Base-by-base conservation (phyloP, 2,113 vertebrate species). In the Grallaria varia region DNA sequence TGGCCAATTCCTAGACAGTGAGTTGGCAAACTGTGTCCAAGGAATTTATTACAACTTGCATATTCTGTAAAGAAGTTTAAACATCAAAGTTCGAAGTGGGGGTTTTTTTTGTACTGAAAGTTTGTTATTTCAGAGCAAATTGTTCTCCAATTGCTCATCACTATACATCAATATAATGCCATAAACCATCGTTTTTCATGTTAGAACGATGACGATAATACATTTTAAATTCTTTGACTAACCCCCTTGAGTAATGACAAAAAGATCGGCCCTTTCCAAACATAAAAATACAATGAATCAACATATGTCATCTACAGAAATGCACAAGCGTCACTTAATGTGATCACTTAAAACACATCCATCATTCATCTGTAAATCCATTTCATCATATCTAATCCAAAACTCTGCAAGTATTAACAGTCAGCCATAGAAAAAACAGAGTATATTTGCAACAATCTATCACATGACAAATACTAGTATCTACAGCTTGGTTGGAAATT, bases 201-300 rank as follows among this genome's bases (percentile, higher is more conserved):
- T n/a, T 81, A 73, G 77, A 89, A 74, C 42, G 71, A 76, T 58
- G 42, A 85, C 25, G 62, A 68, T 68, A 93, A 96, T 79, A 96
- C 63, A 93, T 91, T 90, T 96, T 23, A 85, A 88, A 95, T 94
- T 80, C 59, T 91, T 94, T 93, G 87, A 93, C 92, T 91, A 89
- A 90, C 42, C 59, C 42, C 74, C 78, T 96, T 97, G 95, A 95
- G 78, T 91, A 93, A 96, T 82, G 87, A 94, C 96, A 94, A 91
- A 96, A 96, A 93, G 89, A 89, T 93, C 17, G 12, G 93, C 94
- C 87, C 96, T 95, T 89, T 94, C 66, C 76, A 92, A 94, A 91
- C 76, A 92, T 31, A 82, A 88, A 93, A 94, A 86, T 66, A 91
- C 47, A 79, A 93, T 96, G 95, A 95, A 90, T 98, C 97, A 96